Base-by-base conservation (phyloP, 1,140 invertebrate genomes). In the Magallana ariakensis region DNA sequence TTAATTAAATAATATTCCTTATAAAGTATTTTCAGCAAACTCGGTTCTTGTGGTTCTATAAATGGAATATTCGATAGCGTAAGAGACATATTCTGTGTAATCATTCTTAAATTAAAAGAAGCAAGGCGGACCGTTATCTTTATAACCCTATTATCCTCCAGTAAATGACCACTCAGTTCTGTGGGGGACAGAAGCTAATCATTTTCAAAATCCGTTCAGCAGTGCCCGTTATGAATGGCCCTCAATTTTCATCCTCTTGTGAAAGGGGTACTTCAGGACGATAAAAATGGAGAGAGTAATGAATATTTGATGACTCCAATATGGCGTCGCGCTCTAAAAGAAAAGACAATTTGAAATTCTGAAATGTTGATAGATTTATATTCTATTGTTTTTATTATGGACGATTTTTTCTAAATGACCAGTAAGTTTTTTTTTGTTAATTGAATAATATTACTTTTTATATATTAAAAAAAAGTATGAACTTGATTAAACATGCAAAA, bases 21-120 rank as follows among this genome's bases (percentile, higher is more conserved):
- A 46, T 46, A 46, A 46, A 46, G 1, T 46, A 46, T 46, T 46
- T 46, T 46, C 33, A 46, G 3, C 33, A 46, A 46, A 46, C 5
- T 46, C 33, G 33, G 33, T 46, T n/a, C 33, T 46, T 46, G 33
- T 46, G 33, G 33, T 46, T 46, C 33, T 46, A 46, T 4, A 46
- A 5, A 46, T 46, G 33, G 33, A 46, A 46, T 46, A 46, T 46
- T 46, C 33, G 33, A 46, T 46, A 5, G 3, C 33, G 2, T 46
- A 46, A 26, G 33, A 75, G 8, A 46, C 13, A 70, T 22, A 70
- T 19, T 11, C 7, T 70, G 33, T 4, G 19, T 75, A 26, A 75
- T 75, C 66, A 75, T 75, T 13, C 33, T 75, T 26, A 19, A 75
- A 75, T 75, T 26, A 75, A 75, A 75, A 75, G 22, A 75, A 75